Evolutionary conservation across 1,140 invertebrate genomes (phyloP), one percentile per base, ranked within the genome.

Genomic region (Diplogasteroides magnus): DNA sequence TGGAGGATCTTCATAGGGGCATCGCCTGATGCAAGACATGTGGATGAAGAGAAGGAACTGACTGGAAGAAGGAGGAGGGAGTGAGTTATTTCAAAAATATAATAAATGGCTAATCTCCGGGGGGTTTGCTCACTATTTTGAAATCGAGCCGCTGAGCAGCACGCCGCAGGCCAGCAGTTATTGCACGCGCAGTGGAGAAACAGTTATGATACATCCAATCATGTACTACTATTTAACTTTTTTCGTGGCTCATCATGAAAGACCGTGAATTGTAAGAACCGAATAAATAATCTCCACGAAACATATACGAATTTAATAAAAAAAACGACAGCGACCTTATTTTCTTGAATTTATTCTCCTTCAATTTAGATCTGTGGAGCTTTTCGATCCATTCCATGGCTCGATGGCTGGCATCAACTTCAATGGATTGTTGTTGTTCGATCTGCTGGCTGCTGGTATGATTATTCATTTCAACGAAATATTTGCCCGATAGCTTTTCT

Each of bases 321-420:
- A n/a, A n/a, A n/a, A n/a, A n/a, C n/a, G n/a, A n/a, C n/a, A n/a
- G n/a, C n/a, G n/a, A n/a, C n/a, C n/a, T n/a, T n/a, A n/a, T n/a
- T n/a, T n/a, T n/a, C n/a, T n/a, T n/a, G n/a, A n/a, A n/a, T n/a
- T n/a, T n/a, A n/a, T n/a, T n/a, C n/a, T n/a, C n/a, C n/a, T n/a
- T n/a, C n/a, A n/a, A n/a, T n/a, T n/a, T n/a, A n/a, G 69, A 6
- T 63, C 61, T 29, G 37, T 61, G 1, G 31, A 72, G 31, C 64
- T 81, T 14, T 81, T 71, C 31, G 79, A 79, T 60, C 74, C 78
- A 26, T 79, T 80, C 48, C 55, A 61, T 15, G 77, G 77, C 19
- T 67, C 69, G 32, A 77, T 79, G 26, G 64, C 77, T n/a, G 77
- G 77, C 28, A 68, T 79, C 55, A 79, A 78, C 68, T 82, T 78